Percentiles rank a stretch among this genome's conserved stretches.
Evolutionary conservation across 2,797 vertebrate species (phyloP).

Genomic region (Spea hammondii): DNA sequence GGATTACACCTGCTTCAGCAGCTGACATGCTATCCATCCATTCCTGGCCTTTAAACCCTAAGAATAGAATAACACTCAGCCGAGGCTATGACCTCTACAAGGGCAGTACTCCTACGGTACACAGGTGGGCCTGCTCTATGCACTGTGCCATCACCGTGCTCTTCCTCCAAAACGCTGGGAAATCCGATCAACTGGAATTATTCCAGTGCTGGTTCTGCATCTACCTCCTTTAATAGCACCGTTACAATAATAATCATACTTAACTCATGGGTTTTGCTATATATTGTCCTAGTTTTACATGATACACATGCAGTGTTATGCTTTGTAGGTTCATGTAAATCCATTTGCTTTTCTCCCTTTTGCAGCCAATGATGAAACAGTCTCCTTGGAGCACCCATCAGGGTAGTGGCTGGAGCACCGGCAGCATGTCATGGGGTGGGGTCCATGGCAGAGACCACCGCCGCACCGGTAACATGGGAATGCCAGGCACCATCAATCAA

Average conservation of each 20-base stretch:
- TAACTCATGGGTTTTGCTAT: too few species aligned
- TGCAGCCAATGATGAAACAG: constrained; percentile 91
- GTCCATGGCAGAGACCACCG: constrained; percentile 87
- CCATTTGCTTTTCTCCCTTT: constrained; percentile 25
- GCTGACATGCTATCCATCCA: not conserved
- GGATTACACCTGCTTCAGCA: not conserved
- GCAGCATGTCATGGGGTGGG: constrained; percentile 89
- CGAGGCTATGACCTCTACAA: not conserved
- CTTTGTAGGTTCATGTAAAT: too few species aligned
- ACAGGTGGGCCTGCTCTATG: not conserved
- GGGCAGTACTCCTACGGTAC: not conserved
- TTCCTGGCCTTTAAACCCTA: not conserved
- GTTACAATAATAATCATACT: too few species aligned
- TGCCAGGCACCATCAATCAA: constrained; percentile 87
- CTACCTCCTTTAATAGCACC: too few species aligned
- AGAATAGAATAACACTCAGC: not conserved
- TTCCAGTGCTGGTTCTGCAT: too few species aligned
- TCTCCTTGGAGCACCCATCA: constrained; percentile 93
- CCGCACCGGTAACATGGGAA: constrained; percentile 82
- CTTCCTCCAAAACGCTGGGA: too few species aligned
- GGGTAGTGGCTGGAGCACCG: constrained; percentile 89
- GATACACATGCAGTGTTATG: too few species aligned
- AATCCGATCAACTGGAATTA: too few species aligned
- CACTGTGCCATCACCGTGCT: too few species aligned
- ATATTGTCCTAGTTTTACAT: too few species aligned